phyloP scores from a whole-genome alignment of 1,140 invertebrate genomes.

The Hypothenemus hampei region DNA sequence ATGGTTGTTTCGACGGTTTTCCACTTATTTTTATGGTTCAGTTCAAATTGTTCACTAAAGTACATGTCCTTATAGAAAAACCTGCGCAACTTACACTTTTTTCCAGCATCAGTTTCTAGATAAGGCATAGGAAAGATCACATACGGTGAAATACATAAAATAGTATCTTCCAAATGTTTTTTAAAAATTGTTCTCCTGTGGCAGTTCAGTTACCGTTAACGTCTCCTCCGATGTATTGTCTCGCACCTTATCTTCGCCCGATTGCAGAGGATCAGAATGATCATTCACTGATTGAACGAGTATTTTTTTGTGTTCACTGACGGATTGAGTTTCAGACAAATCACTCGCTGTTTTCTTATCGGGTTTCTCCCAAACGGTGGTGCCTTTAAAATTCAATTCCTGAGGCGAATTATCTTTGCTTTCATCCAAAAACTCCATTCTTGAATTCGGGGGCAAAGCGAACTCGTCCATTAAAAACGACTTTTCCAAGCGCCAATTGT shows the following conservation, averaged over 20 bases:
- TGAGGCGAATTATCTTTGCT: slow-evolving; percentile 38
- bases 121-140: slow-evolving; percentile 81
- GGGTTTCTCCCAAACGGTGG: no score
- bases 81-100: slow-evolving; percentile 66
- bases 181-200: slow-evolving; percentile 66
- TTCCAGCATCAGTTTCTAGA: slow-evolving; percentile 78
- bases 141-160: slow-evolving; percentile 83
- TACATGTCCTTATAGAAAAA: slow-evolving; percentile 80
- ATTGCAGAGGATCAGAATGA: slow-evolving; percentile 72
- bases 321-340: slow-evolving; percentile 1
- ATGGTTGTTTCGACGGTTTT: slow-evolving; percentile 34
- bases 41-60: slow-evolving; percentile 58
- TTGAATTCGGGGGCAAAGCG: slow-evolving; percentile 46
- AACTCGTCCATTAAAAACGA: slow-evolving; percentile 76
- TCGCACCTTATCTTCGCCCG: slow-evolving; percentile 47
- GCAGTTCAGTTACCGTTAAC: slow-evolving; percentile 55
- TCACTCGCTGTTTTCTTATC: neutral
- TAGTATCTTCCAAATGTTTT: slow-evolving; percentile 65
- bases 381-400: neutral
- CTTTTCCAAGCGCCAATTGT: slow-evolving; percentile 87
- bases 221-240: slow-evolving; percentile 21
- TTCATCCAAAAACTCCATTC: slow-evolving; percentile 45
- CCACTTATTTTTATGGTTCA: slow-evolving; percentile 35
- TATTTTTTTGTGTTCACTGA: slow-evolving; percentile 22
- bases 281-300: slow-evolving; percentile 35